Percentiles rank a stretch among this genome's conserved stretches.
Conservation (phyloP, 2,113 vertebrate species). For the Tragulus kanchil region DNA sequence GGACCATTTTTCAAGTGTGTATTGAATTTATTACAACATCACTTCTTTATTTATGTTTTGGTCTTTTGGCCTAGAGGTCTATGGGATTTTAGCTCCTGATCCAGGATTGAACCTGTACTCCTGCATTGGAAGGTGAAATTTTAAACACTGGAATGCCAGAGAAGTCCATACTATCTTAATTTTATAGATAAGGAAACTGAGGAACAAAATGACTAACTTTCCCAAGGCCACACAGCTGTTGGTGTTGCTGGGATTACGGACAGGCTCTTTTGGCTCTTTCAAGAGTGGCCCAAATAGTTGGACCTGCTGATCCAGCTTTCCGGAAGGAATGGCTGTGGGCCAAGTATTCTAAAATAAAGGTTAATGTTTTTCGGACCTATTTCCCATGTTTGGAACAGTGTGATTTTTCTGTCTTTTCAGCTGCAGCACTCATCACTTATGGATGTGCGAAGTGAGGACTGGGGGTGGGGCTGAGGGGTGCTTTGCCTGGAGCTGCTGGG, state of each 20-base stretch:
- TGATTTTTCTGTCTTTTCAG: background rate
- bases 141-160: background rate
- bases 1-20: background rate
- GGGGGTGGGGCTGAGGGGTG: background rate
- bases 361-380: background rate
- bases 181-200: conserved; percentile 19
- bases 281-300: background rate
- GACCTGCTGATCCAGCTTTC: background rate
- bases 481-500: background rate
- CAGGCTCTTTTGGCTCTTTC: background rate
- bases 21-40: background rate
- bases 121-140: background rate
- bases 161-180: background rate
- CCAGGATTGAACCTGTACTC: background rate
- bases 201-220: background rate
- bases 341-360: conserved; percentile 26
- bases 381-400: background rate
- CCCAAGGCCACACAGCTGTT: background rate
- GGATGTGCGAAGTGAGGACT: background rate
- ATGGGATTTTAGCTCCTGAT: background rate
- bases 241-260: background rate
- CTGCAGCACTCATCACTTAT: background rate
- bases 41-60: background rate
- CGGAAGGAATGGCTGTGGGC: background rate
- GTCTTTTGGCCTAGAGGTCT: background rate